A percentile compares a stretch with the other conserved stretches of the same genome.
phyloP scores from a whole-genome alignment of 2,888 invertebrate species.

The Oscheius sp. region DNA sequence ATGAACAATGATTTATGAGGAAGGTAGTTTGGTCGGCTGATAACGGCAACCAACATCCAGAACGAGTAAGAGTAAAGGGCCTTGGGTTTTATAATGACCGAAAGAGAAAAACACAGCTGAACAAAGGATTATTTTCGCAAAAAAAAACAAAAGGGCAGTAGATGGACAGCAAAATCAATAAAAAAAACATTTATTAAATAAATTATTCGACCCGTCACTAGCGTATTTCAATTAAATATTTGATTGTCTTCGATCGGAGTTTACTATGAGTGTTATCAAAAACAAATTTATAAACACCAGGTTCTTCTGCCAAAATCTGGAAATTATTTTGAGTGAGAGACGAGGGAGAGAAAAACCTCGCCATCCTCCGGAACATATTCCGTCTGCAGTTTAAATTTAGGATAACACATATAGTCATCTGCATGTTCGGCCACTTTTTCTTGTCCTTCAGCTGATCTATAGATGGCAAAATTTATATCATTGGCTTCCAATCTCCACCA shows the following conservation, averaged over 20 bases:
- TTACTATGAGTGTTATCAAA: slow-evolving; percentile 65
- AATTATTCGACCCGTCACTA: slow-evolving; percentile 10
- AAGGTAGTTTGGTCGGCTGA: no score
- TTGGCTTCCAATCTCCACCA: slow-evolving; percentile 60
- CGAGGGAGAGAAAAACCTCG: slow-evolving; percentile 42
- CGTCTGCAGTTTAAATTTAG: slow-evolving; percentile 63
- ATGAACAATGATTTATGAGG: no score
- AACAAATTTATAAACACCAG: slow-evolving; percentile 62
- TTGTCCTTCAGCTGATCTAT: slow-evolving; percentile 40
- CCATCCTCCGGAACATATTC: slow-evolving; percentile 64
- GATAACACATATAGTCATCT: slow-evolving; percentile 53
- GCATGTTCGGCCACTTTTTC: slow-evolving; percentile 53
- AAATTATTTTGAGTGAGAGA: no score
- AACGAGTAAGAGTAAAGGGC: no score
- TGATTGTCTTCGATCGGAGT: slow-evolving; percentile 48
- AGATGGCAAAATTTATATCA: slow-evolving; percentile 50
- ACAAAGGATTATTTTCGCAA: no score
- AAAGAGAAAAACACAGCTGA: no score
- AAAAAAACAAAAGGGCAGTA: no score
- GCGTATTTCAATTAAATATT: slow-evolving; percentile 40
- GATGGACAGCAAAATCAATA: no score
- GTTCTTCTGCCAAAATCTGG: slow-evolving; percentile 48
- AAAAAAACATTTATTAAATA: no score
- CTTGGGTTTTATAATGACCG: no score
- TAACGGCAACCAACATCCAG: no score